Conservation (phyloP, 2,113 vertebrate genomes). For the Cephalopholis sonnerati region DNA sequence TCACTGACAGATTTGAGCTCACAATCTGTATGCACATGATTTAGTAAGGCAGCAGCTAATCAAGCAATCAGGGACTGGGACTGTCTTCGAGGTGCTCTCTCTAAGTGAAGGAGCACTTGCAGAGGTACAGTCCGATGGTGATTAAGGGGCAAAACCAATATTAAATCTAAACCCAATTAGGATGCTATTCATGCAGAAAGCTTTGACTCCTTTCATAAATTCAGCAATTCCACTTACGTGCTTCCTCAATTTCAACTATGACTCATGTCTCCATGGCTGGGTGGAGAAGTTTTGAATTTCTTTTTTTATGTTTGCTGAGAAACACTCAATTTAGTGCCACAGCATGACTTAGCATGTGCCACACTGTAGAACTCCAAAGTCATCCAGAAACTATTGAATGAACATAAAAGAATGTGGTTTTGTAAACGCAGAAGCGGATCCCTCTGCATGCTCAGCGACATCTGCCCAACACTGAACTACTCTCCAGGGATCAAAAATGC, state of each 20-base stretch:
- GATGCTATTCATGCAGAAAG: conserved; percentile 14
- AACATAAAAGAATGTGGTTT: not conserved
- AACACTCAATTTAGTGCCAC: not conserved
- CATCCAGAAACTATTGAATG: conserved; percentile 7
- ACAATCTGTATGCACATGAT: conserved; percentile 1
- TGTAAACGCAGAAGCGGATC: conserved; percentile 9
- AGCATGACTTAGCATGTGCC: not conserved
- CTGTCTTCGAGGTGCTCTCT: not conserved
- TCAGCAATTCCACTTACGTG: not conserved
- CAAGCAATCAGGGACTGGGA: conserved; percentile 28
- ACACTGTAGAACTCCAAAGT: not conserved
- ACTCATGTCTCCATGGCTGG: not conserved
- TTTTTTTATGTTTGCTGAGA: not conserved
- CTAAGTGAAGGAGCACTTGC: conserved; percentile 37
- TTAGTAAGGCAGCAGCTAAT: conserved; percentile 22
- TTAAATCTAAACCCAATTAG: conserved; percentile 48
- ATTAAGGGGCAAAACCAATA: conserved; percentile 7
- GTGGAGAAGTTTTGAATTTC: not conserved
- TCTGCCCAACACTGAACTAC: not conserved
- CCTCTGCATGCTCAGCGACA: not conserved
- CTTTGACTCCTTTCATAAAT: conserved; percentile 14
- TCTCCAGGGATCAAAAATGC: conserved; percentile 8
- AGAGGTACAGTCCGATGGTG: not conserved
- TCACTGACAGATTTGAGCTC: not conserved
- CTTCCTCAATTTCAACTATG: conserved; percentile 15